Evolutionary conservation across 2,797 vertebrate species (phyloP).

Genomic region (Acrocephalus scirpaceus): DNA sequence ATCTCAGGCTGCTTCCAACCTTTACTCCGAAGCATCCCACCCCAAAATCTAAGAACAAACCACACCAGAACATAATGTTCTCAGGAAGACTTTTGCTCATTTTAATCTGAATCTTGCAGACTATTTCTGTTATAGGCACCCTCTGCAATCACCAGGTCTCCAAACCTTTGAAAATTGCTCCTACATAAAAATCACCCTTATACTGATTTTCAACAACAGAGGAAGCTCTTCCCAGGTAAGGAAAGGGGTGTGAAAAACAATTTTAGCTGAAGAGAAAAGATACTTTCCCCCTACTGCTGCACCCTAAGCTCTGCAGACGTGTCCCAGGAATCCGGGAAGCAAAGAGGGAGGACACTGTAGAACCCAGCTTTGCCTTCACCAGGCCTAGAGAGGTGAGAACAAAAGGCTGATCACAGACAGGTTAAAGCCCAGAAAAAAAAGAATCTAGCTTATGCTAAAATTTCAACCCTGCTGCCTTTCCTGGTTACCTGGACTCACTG

Average conservation of each 20-base stretch:
- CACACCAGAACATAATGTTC: background rate
- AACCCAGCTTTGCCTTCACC: background rate
- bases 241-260: background rate
- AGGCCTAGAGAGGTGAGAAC: background rate
- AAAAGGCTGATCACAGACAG: background rate
- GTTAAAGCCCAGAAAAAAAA: background rate
- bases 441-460: background rate
- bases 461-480: background rate
- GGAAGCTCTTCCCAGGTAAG: background rate
- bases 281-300: background rate
- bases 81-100: background rate
- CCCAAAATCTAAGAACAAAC: background rate
- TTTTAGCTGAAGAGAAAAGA: background rate
- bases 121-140: background rate
- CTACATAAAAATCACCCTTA: background rate
- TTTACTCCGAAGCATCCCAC: background rate
- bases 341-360: background rate
- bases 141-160: background rate
- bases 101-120: background rate
- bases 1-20: background rate
- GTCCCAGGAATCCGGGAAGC: background rate
- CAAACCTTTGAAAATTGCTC: background rate
- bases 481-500: background rate
- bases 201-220: background rate
- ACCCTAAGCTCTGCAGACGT: background rate